Evolutionary conservation across 2,113 vertebrate genomes (phyloP).

Genomic region (Ophiodon elongatus): DNA sequence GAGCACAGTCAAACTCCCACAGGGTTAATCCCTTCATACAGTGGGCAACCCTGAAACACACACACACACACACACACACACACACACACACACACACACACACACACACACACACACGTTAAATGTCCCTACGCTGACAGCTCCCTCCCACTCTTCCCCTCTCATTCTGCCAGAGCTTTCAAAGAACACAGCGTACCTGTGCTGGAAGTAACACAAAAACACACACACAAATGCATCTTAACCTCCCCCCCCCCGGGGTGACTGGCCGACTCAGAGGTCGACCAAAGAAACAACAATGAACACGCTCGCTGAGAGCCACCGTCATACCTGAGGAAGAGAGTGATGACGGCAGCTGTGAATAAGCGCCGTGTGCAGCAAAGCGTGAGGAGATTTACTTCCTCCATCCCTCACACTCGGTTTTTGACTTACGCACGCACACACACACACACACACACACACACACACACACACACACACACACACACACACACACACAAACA

Average conservation of each 20-base stretch:
- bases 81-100: conserved; percentile 32
- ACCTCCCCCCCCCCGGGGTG: no score
- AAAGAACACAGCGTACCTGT: conserved; percentile 70
- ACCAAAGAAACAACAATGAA: background rate
- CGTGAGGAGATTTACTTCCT: conserved; percentile 51
- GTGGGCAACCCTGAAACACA: conserved; percentile 50
- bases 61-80: conserved; percentile 25
- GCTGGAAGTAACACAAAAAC: conserved; percentile 53
- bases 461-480: conserved; percentile 22
- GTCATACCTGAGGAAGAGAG: conserved; percentile 52
- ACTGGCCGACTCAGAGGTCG: conserved; percentile 7
- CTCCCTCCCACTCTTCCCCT: conserved; percentile 59
- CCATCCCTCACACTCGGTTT: conserved; percentile 20
- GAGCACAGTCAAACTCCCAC: conserved; percentile 62
- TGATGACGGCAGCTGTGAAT: conserved; percentile 29
- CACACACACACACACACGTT: conserved; percentile 47
- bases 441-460: conserved; percentile 15
- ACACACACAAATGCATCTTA: conserved; percentile 29
- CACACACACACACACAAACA: conserved; percentile 42
- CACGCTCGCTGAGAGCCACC: background rate
- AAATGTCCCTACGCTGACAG: conserved; percentile 65
- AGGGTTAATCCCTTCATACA: conserved; percentile 62
- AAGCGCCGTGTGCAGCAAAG: conserved; percentile 15
- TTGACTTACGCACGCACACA: conserved; percentile 16
- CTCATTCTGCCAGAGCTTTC: conserved; percentile 49